Evolutionary conservation across 2,888 invertebrate species (phyloP).

Genomic region (Melieria omissa): DNA sequence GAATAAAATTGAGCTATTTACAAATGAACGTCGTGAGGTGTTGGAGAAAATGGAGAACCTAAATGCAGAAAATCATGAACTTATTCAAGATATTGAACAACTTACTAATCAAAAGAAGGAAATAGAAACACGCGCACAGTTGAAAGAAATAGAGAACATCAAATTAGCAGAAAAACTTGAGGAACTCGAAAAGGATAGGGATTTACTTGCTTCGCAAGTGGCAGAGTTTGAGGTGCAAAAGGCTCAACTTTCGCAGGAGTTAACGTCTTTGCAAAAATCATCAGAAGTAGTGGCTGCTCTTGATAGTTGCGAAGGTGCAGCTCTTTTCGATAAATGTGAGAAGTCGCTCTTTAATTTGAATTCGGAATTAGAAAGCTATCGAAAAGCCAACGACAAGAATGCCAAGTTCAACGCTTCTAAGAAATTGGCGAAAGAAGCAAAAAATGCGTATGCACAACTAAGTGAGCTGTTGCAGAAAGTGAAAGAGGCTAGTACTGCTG

Average conservation of each 20-base stretch:
- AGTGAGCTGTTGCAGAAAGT: constrained; percentile 60
- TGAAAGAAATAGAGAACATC: constrained; percentile 39
- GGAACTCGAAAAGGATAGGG: constrained; percentile 67
- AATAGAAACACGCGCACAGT: constrained; percentile 54
- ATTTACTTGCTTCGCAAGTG: constrained; percentile 53
- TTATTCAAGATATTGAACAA: constrained; percentile 69
- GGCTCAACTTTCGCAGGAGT: constrained; percentile 56
- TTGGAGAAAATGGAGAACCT: constrained; percentile 76
- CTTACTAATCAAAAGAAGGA: constrained; percentile 69
- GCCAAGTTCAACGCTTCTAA: constrained; percentile 63
- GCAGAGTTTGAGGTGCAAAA: constrained; percentile 52
- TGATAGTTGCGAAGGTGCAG: constrained; percentile 51
- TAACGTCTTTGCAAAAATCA: constrained; percentile 60
- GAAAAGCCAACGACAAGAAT: constrained; percentile 63
- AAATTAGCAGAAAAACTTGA: constrained; percentile 60
- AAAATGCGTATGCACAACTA: constrained; percentile 60
- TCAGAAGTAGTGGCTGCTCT: constrained; percentile 58
- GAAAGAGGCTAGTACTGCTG: constrained; percentile 58
- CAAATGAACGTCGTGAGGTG: constrained; percentile 76
- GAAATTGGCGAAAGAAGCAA: constrained; percentile 64
- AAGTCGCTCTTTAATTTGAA: constrained; percentile 60
- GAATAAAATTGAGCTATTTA: constrained; percentile 76
- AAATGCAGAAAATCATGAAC: constrained; percentile 72
- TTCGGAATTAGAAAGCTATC: constrained; percentile 63
- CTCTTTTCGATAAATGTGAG: constrained; percentile 60